phyloP scores from a whole-genome alignment of 92 coral and sea anemone species.

The Anthopleura xanthogrammica region DNA sequence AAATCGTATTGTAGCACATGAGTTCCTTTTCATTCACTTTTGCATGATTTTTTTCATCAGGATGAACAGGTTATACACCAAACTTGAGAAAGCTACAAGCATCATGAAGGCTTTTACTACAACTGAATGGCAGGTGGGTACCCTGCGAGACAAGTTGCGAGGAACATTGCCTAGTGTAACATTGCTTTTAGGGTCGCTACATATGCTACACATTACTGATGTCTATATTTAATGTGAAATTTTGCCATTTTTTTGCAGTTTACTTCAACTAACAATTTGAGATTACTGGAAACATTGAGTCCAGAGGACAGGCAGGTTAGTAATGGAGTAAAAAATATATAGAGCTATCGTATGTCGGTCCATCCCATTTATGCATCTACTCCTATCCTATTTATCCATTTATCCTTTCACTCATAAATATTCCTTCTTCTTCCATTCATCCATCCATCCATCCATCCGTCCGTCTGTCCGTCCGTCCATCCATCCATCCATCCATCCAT shows the following conservation, averaged over 20 bases:
- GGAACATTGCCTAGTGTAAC: too few relatives aligned
- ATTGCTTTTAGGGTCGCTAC: too few relatives aligned
- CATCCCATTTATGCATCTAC: not conserved
- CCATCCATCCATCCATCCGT: not conserved
- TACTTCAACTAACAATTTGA: slow-evolving; percentile 73
- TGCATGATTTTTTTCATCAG: slow-evolving; percentile 29
- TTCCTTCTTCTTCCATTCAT: not conserved
- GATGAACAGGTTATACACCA: slow-evolving; percentile 83
- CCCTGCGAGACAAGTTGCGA: not conserved
- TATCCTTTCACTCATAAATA: too few relatives aligned
- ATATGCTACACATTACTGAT: too few relatives aligned
- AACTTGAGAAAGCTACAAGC: slow-evolving; percentile 75
- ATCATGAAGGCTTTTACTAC: slow-evolving; percentile 81
- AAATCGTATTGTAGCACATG: too few relatives aligned
- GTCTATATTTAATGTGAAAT: too few relatives aligned
- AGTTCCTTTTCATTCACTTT: not conserved
- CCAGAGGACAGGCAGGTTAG: slow-evolving; percentile 85
- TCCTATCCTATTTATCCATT: not conserved
- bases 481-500: not conserved
- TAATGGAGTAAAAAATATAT: too few relatives aligned
- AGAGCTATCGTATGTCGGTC: not conserved
- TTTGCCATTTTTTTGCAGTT: slow-evolving; percentile 46
- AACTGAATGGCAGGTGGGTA: slow-evolving; percentile 87
- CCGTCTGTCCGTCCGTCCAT: too few relatives aligned
- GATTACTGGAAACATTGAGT: slow-evolving; percentile 71